phyloP scores from a whole-genome alignment of 1,140 invertebrate species.

The Diachasma alloeum region DNA sequence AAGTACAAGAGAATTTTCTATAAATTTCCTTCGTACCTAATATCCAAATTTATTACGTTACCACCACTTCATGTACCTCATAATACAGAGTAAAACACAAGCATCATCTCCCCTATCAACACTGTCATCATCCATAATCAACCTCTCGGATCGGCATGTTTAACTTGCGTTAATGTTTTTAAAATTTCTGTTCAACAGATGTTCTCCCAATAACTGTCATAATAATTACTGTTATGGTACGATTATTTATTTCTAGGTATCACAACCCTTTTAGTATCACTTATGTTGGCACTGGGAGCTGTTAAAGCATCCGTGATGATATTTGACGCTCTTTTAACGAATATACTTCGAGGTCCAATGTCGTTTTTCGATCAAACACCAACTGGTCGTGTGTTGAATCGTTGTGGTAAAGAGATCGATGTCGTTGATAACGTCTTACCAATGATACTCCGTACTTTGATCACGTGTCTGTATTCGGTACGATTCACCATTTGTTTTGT shows the following conservation, averaged over 20 bases:
- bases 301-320: constrained; percentile 70
- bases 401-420: constrained; percentile 79
- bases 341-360: constrained; percentile 73
- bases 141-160: too few relatives aligned
- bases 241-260: constrained; percentile 62
- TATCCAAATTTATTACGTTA: too few relatives aligned
- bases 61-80: too few relatives aligned
- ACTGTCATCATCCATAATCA: too few relatives aligned
- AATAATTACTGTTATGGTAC: constrained; percentile 5
- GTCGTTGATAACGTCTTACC: constrained; percentile 69
- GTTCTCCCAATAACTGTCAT: background rate
- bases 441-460: constrained; percentile 51
- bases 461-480: constrained; percentile 66
- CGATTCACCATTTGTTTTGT: constrained; percentile 34
- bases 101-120: too few relatives aligned
- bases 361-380: constrained; percentile 82
- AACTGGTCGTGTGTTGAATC: constrained; percentile 75
- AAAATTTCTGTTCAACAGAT: background rate
- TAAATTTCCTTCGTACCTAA: too few relatives aligned
- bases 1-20: too few relatives aligned
- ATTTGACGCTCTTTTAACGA: constrained; percentile 70
- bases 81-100: too few relatives aligned
- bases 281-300: constrained; percentile 69
- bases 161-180: too few relatives aligned
- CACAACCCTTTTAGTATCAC: constrained; percentile 63